A percentile compares a stretch with the other conserved stretches of the same genome.
Conservation (phyloP, 2,113 vertebrate genomes). For the Larimichthys polyactis region DNA sequence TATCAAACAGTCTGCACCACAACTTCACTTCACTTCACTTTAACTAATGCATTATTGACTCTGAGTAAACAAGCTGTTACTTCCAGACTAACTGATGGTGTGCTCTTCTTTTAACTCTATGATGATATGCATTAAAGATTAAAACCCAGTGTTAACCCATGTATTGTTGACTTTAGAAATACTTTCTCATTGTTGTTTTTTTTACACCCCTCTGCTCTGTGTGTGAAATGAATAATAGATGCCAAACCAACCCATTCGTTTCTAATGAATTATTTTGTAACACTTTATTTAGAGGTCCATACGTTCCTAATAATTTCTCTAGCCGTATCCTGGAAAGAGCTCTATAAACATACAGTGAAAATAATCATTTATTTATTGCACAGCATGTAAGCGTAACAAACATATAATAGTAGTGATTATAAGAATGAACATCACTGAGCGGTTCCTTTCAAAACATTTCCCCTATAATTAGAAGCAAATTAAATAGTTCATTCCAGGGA, state of each 20-base stretch:
- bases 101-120: conserved; percentile 53
- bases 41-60: conserved; percentile 1
- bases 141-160: conserved; percentile 53
- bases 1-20: conserved; percentile 36
- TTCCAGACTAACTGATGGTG: conserved; percentile 26
- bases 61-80: conserved; percentile 37
- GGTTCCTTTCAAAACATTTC: neutral
- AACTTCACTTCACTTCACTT: conserved; percentile 3
- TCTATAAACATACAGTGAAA: neutral
- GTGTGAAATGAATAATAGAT: neutral
- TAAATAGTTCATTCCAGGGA: neutral
- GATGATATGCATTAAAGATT: conserved; percentile 62
- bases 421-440: neutral
- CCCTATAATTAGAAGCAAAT: neutral
- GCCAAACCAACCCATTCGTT: neutral
- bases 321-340: neutral
- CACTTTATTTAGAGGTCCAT: neutral
- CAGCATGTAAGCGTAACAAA: neutral
- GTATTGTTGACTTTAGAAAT: neutral
- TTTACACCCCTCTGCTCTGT: neutral
- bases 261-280: neutral
- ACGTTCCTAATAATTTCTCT: neutral
- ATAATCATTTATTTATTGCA: neutral
- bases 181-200: neutral
- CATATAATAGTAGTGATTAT: too few species aligned